A percentile compares a stretch with the other conserved stretches of the same genome.
Conservation (phyloP, 2,113 vertebrate species). For the Mohoua ochrocephala region DNA sequence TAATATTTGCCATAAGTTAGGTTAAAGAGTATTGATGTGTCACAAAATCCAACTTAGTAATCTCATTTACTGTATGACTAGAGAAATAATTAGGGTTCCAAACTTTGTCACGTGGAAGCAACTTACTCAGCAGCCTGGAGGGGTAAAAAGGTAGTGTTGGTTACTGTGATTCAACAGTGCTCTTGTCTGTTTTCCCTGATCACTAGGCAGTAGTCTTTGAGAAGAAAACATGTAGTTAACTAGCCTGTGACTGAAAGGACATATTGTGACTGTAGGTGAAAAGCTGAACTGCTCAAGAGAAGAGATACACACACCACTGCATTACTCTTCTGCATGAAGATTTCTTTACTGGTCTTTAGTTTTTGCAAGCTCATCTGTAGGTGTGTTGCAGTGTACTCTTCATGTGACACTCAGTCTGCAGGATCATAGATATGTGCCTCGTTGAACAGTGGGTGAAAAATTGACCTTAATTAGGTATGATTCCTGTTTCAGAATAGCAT, state of each 20-base stretch:
- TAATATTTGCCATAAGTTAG: not conserved
- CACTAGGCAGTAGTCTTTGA: not conserved
- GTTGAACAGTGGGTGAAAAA: not conserved
- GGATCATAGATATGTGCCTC: not conserved
- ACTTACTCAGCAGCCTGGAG: not conserved
- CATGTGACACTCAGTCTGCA: not conserved
- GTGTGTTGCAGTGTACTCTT: not conserved
- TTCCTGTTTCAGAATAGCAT: not conserved
- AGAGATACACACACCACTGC: not conserved
- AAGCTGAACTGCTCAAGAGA: not conserved
- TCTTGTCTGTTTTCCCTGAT: not conserved
- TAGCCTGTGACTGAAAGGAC: not conserved
- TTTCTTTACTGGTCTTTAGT: not conserved
- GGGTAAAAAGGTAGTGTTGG: not conserved
- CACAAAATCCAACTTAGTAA: not conserved
- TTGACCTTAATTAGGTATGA: not conserved
- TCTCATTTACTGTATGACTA: not conserved
- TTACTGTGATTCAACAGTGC: not conserved
- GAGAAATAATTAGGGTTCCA: not conserved
- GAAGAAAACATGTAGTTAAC: not conserved
- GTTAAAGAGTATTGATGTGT: not conserved
- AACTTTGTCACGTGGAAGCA: not conserved
- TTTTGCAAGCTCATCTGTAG: not conserved
- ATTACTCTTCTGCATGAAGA: not conserved
- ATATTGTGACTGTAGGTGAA: not conserved